A percentile compares a stretch with the other conserved stretches of the same genome.
phyloP scores from a whole-genome alignment of 2,113 vertebrate species.

The Strigops habroptila region DNA sequence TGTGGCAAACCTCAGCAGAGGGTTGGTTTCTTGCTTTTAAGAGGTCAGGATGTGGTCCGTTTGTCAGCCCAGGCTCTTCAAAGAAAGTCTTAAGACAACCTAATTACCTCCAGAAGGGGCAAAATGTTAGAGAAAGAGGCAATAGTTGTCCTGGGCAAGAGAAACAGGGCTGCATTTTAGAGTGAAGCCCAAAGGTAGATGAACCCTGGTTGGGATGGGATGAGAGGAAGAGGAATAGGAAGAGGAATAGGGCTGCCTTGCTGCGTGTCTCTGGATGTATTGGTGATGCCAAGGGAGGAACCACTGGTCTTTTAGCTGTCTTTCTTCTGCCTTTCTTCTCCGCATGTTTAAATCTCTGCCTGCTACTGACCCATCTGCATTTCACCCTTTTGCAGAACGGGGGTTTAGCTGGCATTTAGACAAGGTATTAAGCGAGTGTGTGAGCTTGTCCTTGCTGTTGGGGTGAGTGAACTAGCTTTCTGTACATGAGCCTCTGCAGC shows the following conservation, averaged over 20 bases:
- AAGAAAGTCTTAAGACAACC: background rate
- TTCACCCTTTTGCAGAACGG: background rate
- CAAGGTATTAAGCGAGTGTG: background rate
- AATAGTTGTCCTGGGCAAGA: background rate
- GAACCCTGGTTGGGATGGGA: background rate
- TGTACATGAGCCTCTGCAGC: background rate
- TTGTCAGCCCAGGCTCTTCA: background rate
- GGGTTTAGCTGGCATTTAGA: background rate
- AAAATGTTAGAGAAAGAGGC: background rate
- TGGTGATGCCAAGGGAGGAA: background rate
- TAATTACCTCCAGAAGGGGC: too few relatives aligned
- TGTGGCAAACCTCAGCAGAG: background rate
- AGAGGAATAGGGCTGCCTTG: background rate
- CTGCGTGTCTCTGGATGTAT: fast-evolving
- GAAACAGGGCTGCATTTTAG: background rate
- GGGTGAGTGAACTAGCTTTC: too few relatives aligned
- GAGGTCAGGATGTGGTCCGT: background rate
- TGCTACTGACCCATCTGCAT: fast-evolving
- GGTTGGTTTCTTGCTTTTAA: background rate
- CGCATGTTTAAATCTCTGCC: background rate
- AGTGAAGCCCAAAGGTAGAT: fast-evolving
- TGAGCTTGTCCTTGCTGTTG: background rate
- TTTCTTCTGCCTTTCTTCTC: background rate
- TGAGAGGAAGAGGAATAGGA: background rate
- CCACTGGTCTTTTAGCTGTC: background rate